Base-by-base conservation (phyloP, 2,113 vertebrate species). In the Oreochromis tanganicae region DNA sequence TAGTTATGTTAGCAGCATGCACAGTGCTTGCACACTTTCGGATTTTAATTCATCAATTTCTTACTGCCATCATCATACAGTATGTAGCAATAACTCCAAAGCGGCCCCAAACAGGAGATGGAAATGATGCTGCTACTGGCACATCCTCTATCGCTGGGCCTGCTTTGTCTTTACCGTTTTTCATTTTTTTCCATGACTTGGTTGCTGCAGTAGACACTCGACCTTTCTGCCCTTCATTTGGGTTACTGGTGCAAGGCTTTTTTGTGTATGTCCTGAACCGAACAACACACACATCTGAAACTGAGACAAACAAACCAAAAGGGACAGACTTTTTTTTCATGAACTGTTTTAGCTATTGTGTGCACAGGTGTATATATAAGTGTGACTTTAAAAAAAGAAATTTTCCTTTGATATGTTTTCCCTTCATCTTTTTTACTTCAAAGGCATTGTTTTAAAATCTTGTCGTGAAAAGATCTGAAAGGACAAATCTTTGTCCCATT, bases 261-360 rank as follows among this genome's bases (percentile, higher is more conserved):
- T 55, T 21, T 55, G n/a, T 0, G 1, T 6, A 55, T 55, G 54
- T 21, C 54, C 54, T 55, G n/a, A 55, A 55, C 1, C 10, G 10
- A 21, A 24, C 54, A 55, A 55, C 54, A 12, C 54, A 24, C 54
- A 56, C 54, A 24, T 56, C 54, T 24, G 1, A 56, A 24, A 56
- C 54, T 0, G 2, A 24, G 54, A 56, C 0, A 56, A 56, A 12
- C 2, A 24, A 55, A 12, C 5, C 5, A 21, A 56, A 56, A 21
- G 54, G 54, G 21, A 56, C 21, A 24, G 54, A 24, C n/a, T 7
- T 56, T 55, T 56, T 56, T 56, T 56, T 55, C 21, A 56, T 13
- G 21, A 56, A 24, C 10, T 0, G 54, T 56, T 56, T 24, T 5
- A 56, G n/a, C 54, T 2, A 6, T 7, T 2, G 11, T 56, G 10